Evolutionary conservation across 2,113 vertebrate genomes (phyloP).

Genomic region (Aythya baeri): DNA sequence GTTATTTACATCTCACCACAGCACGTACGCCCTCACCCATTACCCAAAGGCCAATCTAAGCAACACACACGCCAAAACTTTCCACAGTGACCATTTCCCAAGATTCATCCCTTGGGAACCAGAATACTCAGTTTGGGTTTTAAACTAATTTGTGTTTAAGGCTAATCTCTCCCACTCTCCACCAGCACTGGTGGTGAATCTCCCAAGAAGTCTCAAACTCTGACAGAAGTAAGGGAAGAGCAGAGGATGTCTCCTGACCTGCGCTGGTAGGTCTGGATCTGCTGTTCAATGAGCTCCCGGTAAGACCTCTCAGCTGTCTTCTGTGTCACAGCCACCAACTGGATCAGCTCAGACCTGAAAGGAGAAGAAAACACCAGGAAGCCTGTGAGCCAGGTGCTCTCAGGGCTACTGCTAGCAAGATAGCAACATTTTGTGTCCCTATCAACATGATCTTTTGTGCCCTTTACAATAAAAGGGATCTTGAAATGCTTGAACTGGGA

Average conservation of each 20-base stretch:
- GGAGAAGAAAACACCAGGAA: not conserved
- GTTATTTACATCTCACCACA: not conserved
- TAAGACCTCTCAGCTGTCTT: constrained; percentile 89
- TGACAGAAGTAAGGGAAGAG: not conserved
- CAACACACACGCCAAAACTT: not conserved
- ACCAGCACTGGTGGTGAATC: not conserved
- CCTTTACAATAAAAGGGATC: not conserved
- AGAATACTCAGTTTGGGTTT: not conserved
- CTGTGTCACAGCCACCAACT: constrained; percentile 95
- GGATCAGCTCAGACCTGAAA: constrained; percentile 93
- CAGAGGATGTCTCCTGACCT: constrained; percentile 76
- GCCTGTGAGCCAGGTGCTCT: not conserved
- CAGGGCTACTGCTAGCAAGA: not conserved
- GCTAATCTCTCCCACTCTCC: not conserved
- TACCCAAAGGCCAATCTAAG: not conserved
- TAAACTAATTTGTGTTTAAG: not conserved
- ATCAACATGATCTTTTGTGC: not conserved
- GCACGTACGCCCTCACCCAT: not conserved
- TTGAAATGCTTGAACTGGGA: not conserved
- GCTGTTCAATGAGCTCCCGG: constrained; percentile 91
- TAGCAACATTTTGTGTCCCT: not conserved
- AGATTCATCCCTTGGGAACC: not conserved
- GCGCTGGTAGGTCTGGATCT: constrained; percentile 93
- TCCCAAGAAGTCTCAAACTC: not conserved
- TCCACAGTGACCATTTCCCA: not conserved